Conservation (phyloP, 2,888 invertebrate genomes). For the Athripsodes cinereus region DNA sequence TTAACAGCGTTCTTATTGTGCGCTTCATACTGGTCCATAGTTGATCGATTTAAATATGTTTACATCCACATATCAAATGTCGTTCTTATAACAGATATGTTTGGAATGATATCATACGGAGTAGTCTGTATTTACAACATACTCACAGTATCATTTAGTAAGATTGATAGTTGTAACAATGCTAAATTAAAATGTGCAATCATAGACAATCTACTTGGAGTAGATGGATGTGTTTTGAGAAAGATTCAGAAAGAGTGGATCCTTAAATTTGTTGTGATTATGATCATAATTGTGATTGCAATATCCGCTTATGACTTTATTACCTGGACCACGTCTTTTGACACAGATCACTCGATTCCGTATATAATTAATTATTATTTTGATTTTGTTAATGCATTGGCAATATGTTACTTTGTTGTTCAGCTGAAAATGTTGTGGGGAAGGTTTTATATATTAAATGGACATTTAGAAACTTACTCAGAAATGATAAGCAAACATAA, state of each 20-base stretch:
- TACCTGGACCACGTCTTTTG: constrained; percentile 7
- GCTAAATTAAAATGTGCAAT: not conserved
- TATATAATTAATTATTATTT: constrained; percentile 10
- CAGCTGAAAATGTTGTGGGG: constrained; percentile 9
- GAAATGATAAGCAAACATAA: not conserved
- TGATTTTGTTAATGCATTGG: not conserved
- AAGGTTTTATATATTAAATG: constrained; percentile 9
- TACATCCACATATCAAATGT: not conserved
- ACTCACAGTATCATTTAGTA: not conserved
- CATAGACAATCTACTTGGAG: constrained; percentile 9
- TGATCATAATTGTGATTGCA: not conserved
- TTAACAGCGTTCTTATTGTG: not conserved
- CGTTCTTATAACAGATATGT: not conserved
- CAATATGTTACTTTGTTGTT: constrained; percentile 4
- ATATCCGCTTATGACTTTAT: constrained; percentile 8
- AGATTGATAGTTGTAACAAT: not conserved
- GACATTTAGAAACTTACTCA: constrained; percentile 2
- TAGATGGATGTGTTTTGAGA: not conserved
- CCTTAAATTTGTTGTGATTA: not conserved
- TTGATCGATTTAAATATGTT: not conserved
- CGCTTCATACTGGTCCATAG: not conserved
- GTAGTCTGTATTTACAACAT: constrained; percentile 1
- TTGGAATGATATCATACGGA: not conserved
- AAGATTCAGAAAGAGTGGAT: constrained; percentile 1
- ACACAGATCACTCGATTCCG: not conserved